A percentile compares a stretch with the other conserved stretches of the same genome.
Evolutionary conservation across 2,113 vertebrate genomes (phyloP).

Genomic region (Oceanites oceanicus): DNA sequence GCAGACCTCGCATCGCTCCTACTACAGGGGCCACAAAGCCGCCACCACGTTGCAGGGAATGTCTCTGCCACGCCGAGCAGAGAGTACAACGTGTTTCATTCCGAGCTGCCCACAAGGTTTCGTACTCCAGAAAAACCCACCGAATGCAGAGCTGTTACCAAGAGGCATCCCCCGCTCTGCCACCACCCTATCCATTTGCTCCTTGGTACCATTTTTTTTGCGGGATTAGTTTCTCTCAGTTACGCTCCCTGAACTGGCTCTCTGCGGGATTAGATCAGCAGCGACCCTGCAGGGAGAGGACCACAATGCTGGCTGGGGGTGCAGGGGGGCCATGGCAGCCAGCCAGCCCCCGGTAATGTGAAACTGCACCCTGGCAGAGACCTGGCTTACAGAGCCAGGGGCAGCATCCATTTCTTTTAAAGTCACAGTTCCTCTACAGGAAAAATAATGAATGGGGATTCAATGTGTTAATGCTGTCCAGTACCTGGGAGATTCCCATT

Average conservation of each 20-base stretch:
- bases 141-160: fast-evolving
- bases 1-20: background rate
- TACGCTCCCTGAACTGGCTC: background rate
- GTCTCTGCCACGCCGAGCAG: background rate
- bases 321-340: background rate
- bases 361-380: background rate
- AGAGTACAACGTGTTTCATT: background rate
- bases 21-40: background rate
- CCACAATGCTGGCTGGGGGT: background rate
- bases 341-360: fast-evolving
- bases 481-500: background rate
- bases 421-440: background rate
- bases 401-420: background rate
- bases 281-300: background rate
- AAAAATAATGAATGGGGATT: background rate
- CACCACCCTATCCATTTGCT: background rate
- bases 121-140: background rate
- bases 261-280: background rate
- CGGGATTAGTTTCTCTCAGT: background rate
- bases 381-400: background rate
- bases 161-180: background rate
- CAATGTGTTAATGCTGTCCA: background rate
- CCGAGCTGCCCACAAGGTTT: background rate
- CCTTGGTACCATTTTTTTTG: background rate
- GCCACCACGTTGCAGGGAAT: background rate